phyloP scores from a whole-genome alignment of 2,797 vertebrate species.

The Centropyge bicolor region DNA sequence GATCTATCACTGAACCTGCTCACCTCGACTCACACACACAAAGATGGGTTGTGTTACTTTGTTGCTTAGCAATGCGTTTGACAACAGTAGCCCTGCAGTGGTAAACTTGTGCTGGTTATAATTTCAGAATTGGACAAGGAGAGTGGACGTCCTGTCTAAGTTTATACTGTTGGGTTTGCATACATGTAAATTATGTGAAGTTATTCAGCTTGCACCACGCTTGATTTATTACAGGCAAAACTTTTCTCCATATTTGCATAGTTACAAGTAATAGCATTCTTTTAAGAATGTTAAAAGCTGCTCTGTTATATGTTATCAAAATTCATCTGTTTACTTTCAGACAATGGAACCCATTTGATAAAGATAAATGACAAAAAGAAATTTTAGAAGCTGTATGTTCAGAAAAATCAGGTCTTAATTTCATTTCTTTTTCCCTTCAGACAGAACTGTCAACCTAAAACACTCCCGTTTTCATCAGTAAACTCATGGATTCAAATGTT shows the following conservation, averaged over 20 bases:
- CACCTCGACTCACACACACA: conserved; percentile 31
- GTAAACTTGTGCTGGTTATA: conserved; percentile 25
- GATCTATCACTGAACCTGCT: conserved; percentile 20
- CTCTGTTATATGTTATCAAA: neutral
- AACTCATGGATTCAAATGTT: too few species aligned
- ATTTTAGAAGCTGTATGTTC: neutral
- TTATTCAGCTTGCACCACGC: neutral
- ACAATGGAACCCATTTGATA: neutral
- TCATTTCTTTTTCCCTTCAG: neutral
- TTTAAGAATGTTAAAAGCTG: neutral
- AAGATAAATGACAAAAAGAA: neutral
- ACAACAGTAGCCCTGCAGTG: conserved; percentile 40
- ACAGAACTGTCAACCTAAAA: too few species aligned
- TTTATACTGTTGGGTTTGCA: neutral
- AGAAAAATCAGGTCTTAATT: neutral
- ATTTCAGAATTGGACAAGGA: conserved; percentile 25
- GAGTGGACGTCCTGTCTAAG: neutral
- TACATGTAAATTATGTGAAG: conserved; percentile 3
- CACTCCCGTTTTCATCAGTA: too few species aligned
- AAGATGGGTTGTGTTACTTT: conserved; percentile 66
- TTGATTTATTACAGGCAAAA: conserved; percentile 6
- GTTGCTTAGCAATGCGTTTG: conserved; percentile 72
- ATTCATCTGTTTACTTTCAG: neutral
- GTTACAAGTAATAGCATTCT: neutral
- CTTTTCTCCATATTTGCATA: neutral